Percentiles rank a stretch among this genome's conserved stretches.
Evolutionary conservation across 2,888 invertebrate genomes (phyloP).

Genomic region (Dynastes tityus): DNA sequence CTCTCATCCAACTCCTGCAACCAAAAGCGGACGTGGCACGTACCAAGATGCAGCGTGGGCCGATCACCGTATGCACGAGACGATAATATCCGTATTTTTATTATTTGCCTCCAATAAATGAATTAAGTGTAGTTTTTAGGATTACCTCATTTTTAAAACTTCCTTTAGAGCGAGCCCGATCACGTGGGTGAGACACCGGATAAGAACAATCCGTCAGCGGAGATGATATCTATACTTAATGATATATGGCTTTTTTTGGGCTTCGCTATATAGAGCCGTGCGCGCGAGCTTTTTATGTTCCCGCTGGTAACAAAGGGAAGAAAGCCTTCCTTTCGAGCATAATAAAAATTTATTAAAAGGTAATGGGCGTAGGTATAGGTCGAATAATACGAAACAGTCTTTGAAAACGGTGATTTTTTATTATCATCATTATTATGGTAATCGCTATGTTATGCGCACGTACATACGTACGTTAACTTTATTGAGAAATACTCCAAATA

Average conservation of each 20-base stretch:
- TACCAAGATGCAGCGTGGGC: slow-evolving; percentile 30
- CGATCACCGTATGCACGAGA: slow-evolving; percentile 15
- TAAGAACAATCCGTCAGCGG: slow-evolving; percentile 38
- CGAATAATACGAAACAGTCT: slow-evolving; percentile 18
- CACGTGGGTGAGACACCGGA: slow-evolving; percentile 34
- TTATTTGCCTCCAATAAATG: slow-evolving; percentile 39
- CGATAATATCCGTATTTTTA: slow-evolving; percentile 46
- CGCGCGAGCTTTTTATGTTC: slow-evolving; percentile 24
- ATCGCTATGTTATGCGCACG: slow-evolving; percentile 6
- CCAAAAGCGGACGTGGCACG: slow-evolving; percentile 13
- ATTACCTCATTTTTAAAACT: slow-evolving; percentile 49
- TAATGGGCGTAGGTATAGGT: slow-evolving; percentile 33
- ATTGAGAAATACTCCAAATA: slow-evolving; percentile 29
- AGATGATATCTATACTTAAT: slow-evolving; percentile 40
- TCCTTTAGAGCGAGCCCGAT: slow-evolving; percentile 29
- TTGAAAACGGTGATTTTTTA: slow-evolving; percentile 31
- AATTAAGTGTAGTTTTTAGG: slow-evolving; percentile 37
- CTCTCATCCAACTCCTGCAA: not conserved
- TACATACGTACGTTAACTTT: slow-evolving; percentile 26
- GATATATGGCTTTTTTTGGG: slow-evolving; percentile 34
- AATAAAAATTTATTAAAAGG: slow-evolving; percentile 39
- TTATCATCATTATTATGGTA: slow-evolving; percentile 32
- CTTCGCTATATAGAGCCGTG: slow-evolving; percentile 16
- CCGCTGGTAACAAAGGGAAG: slow-evolving; percentile 33
- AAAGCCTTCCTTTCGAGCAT: slow-evolving; percentile 23